Evolutionary conservation across 2,113 vertebrate genomes (phyloP).

Genomic region (Oncorhynchus clarkii): DNA sequence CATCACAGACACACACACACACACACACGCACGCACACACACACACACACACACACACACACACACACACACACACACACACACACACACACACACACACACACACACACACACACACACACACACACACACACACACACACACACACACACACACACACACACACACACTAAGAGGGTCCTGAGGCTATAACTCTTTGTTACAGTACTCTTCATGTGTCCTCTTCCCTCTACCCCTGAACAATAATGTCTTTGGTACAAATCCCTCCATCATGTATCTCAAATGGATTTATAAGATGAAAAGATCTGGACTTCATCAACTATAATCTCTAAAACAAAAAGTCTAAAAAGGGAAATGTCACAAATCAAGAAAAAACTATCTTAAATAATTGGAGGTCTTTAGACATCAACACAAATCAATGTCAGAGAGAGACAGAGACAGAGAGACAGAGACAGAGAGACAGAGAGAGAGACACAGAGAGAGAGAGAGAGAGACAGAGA

Average conservation of each 20-base stretch:
- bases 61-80: background rate
- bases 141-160: background rate
- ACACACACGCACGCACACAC: slow-evolving; percentile 22
- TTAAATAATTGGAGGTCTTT: background rate
- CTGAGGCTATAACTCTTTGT: background rate
- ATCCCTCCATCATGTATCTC: background rate
- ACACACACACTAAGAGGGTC: too few relatives aligned
- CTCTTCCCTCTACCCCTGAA: background rate
- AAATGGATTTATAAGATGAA: background rate
- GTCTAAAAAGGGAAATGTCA: background rate
- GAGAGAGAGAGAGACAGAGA: too few relatives aligned
- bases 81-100: slow-evolving; percentile 24
- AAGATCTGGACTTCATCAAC: too few relatives aligned
- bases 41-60: background rate
- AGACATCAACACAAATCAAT: background rate
- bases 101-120: slow-evolving; percentile 30
- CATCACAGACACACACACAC: slow-evolving; percentile 48
- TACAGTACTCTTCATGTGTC: background rate
- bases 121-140: slow-evolving; percentile 9
- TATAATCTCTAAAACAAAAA: background rate
- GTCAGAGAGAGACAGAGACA: background rate
- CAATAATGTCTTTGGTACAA: background rate
- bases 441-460: too few relatives aligned
- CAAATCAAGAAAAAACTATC: background rate
- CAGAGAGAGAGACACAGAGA: too few relatives aligned